phyloP scores from a whole-genome alignment of 2,113 vertebrate species.

The Alectura lathami region DNA sequence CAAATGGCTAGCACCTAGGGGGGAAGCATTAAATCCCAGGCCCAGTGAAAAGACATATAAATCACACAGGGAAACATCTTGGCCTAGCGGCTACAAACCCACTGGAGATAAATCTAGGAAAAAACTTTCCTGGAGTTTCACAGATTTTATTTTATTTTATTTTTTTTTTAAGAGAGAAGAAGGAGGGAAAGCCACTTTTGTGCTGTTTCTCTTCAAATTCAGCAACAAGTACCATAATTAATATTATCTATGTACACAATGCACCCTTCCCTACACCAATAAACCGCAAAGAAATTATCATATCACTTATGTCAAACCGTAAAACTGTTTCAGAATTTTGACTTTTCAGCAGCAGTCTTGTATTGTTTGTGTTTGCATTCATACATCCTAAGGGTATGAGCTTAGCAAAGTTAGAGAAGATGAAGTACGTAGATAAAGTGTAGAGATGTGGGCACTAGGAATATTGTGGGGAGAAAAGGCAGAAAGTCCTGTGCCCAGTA shows the following conservation, averaged over 20 bases:
- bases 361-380: neutral
- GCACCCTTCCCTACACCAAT: neutral
- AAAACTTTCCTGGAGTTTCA: conserved; percentile 44
- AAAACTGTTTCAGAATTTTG: neutral
- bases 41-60: conserved; percentile 65
- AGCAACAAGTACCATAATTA: neutral
- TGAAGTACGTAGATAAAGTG: neutral
- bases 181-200: conserved; percentile 38
- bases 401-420: neutral
- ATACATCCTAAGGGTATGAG: neutral
- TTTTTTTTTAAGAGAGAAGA: conserved; percentile 37
- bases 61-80: conserved; percentile 60
- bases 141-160: conserved; percentile 48
- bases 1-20: conserved; percentile 57
- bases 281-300: neutral
- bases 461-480: neutral
- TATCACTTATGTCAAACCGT: neutral
- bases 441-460: neutral
- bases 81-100: conserved; percentile 43
- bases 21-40: conserved; percentile 64
- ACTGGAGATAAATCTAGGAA: conserved; percentile 66
- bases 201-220: neutral
- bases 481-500: neutral
- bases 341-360: neutral
- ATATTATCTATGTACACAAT: neutral